A percentile compares a stretch with the other conserved stretches of the same genome.
Conservation (phyloP, 1,140 invertebrate genomes). For the Pseudachorutes palmiensis region DNA sequence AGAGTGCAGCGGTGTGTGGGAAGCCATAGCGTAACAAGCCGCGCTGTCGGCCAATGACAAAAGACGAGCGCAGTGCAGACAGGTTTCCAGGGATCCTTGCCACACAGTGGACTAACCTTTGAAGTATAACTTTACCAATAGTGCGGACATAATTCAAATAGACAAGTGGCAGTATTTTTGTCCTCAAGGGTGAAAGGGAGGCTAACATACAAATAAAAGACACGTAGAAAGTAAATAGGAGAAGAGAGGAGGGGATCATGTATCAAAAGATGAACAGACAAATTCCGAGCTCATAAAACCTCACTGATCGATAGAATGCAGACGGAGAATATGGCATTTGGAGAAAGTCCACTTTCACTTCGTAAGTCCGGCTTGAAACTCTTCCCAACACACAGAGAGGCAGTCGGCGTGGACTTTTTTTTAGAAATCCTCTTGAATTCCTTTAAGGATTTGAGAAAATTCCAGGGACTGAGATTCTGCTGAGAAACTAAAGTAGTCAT, state of each 20-base stretch:
- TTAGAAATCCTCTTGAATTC: no score
- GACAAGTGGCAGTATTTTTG: background rate
- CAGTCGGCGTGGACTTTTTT: no score
- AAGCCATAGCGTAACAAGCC: no score
- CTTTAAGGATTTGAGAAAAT: no score
- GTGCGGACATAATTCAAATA: background rate
- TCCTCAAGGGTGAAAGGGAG: slow-evolving; percentile 1
- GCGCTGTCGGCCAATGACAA: no score
- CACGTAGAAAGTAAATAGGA: background rate
- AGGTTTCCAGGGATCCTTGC: no score
- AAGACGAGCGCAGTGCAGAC: no score
- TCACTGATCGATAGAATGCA: slow-evolving; percentile 1
- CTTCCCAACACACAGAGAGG: background rate
- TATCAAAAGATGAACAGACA: background rate
- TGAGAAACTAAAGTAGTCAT: no score
- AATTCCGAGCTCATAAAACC: slow-evolving; percentile 14
- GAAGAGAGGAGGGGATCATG: background rate
- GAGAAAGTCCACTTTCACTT: background rate
- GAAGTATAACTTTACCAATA: background rate
- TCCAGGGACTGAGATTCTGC: no score
- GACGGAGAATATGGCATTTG: background rate
- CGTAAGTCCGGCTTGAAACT: background rate
- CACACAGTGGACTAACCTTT: background rate
- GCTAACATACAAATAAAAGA: no score
- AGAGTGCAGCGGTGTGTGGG: no score